Evolutionary conservation across 2,113 vertebrate species (phyloP), one percentile per base, ranked within the genome.

Genomic region (Albula glossodonta): DNA sequence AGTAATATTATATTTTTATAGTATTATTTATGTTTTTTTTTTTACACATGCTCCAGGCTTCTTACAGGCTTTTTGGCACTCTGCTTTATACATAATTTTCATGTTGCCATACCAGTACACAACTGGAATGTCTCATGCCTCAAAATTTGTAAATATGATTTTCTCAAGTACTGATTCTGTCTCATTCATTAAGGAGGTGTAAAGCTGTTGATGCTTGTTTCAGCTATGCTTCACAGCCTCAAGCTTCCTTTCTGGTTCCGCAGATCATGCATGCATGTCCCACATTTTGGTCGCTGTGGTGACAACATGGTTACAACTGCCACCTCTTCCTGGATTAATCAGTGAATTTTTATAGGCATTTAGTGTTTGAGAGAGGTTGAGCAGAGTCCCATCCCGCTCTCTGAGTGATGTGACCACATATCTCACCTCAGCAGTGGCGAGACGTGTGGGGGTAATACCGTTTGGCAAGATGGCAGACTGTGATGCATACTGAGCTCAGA

Each of bases 391-490:
- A 74, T 91, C 84, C 13, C 57, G 84, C 83, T 81, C 51, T 25
- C 48, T 17, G 87, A 87, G 81, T 78, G 81, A 49, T 51, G 52
- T 70, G 25, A 57, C 86, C 25, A 66, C 88, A 84, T 94, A 93
- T 94, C 93, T 93, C 92, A 78, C 88, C 86, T 80, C 87, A 48
- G 22, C 93, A 95, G 90, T 86, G 87, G 83, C 51, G 31, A 85
- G 83, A 84, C 83, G 86, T 86, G 89, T 86, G 89, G 86, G 48
- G 80, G 60, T 66, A 84, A 83, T 88, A 85, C 85, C 84, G 90
- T 91, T 89, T 92, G 87, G 89, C 89, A 90, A 88, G 86, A 84
- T 84, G 89, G 88, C 86, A 87, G 84, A 88, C 85, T 80, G 56
- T 84, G 86, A 88, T 87, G 87, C 91, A 87, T 86, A 88, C 81